phyloP scores from a whole-genome alignment of 2,113 vertebrate genomes.

The Pollimyrus isidori region DNA sequence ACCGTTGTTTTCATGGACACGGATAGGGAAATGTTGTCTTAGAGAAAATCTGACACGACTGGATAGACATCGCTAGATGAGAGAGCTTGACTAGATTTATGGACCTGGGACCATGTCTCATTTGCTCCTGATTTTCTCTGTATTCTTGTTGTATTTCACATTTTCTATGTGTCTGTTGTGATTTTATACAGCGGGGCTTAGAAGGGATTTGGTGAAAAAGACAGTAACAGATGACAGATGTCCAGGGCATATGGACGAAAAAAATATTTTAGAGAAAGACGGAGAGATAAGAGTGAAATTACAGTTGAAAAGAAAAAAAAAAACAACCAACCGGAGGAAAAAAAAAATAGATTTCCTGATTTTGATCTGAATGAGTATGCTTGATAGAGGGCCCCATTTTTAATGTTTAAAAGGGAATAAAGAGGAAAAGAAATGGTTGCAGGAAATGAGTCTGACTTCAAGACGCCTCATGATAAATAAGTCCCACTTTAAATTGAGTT shows the following conservation, averaged over 20 bases:
- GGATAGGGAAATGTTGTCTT: background rate
- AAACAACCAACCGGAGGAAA: background rate
- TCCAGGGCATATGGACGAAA: background rate
- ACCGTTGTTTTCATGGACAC: background rate
- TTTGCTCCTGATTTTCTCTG: background rate
- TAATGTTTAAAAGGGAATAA: background rate
- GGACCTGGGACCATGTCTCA: background rate
- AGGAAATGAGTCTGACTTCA: constrained; percentile 4
- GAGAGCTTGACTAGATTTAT: background rate
- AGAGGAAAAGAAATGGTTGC: background rate
- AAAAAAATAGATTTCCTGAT: background rate
- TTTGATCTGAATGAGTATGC: background rate
- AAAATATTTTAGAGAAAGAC: background rate
- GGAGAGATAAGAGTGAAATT: background rate
- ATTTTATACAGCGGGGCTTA: background rate
- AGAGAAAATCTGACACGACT: background rate
- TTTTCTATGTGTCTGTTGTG: background rate
- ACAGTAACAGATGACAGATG: constrained; percentile 4
- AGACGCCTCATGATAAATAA: constrained; percentile 17
- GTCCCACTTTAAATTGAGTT: constrained; percentile 4
- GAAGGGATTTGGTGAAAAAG: background rate
- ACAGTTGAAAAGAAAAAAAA: background rate
- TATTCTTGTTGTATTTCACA: background rate
- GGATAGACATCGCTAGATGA: background rate
- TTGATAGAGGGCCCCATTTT: constrained; percentile 3